Evolutionary conservation across 2,888 invertebrate species (phyloP), one percentile per base, ranked within the genome.

Genomic region (Drosophila niveifrons): DNA sequence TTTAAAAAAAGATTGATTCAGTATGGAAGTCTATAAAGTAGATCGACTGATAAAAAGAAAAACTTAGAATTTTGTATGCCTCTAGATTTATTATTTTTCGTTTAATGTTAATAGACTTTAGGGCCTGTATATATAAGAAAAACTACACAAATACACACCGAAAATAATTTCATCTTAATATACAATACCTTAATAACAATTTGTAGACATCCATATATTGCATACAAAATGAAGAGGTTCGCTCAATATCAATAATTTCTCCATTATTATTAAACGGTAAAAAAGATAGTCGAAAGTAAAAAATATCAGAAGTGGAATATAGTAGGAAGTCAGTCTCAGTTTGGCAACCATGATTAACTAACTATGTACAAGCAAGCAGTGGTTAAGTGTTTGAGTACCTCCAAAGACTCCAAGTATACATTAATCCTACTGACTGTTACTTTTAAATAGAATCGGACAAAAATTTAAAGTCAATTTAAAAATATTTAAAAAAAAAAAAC

Each of bases 51-150:
- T 87, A 87, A 86, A 89, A 77, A 79, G 90, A 90, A 83, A 88
- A 90, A 90, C 90, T 90, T 90, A 88, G 85, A 88, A 72, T 80
- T 89, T 89, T 90, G 79, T 89, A 88, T 90, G 84, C 86, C 80
- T 87, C 73, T 90, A 82, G 85, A 76, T 75, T 84, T 87, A 84
- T 83, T 77, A 81, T 83, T 86, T 84, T 75, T 79, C 6, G 36
- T 84, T 89, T 75, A 81, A 75, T 79, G 84, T 88, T 89, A 69
- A 82, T 84, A 84, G 75, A 72, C 64, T 75, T 71, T 84, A 89
- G 85, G 75, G 63, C 68, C 70, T 81, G 69, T 81, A 87, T 58
- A 64, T 88, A 67, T 89, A 87, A 83, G 85, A 70, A 56, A 52
- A 29, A 55, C n/a, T 55, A 44, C 23, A 51, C 51, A 51, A 18